phyloP scores from a whole-genome alignment of 2,113 vertebrate species.

The Peromyscus maniculatus region DNA sequence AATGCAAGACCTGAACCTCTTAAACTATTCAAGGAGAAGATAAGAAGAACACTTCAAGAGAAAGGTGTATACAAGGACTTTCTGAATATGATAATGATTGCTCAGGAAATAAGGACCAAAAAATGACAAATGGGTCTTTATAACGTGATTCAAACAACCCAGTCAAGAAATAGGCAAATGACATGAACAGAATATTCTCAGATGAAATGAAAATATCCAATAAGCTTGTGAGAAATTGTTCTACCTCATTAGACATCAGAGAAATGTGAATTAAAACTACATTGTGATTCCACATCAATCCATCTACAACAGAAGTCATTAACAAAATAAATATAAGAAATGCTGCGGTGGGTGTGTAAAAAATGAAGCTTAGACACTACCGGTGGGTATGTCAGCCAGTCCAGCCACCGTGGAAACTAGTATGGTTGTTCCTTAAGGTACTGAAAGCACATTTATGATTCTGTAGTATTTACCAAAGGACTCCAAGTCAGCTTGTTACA shows the following conservation, averaged over 20 bases:
- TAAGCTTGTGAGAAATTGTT: background rate
- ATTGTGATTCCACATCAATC: background rate
- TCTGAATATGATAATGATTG: background rate
- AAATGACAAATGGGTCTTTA: background rate
- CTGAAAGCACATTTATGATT: background rate
- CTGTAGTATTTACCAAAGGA: background rate
- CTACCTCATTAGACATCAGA: background rate
- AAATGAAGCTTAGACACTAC: background rate
- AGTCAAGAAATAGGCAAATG: background rate
- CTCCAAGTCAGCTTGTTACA: background rate
- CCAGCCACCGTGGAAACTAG: background rate
- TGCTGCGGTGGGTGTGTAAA: background rate
- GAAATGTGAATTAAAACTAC: background rate
- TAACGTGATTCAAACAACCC: background rate
- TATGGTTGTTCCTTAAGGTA: background rate
- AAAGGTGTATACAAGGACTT: background rate
- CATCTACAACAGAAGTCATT: background rate
- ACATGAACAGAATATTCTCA: background rate
- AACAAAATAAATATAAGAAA: background rate
- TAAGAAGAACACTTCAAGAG: background rate
- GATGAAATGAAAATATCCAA: background rate
- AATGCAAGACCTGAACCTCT: background rate
- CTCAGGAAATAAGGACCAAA: background rate
- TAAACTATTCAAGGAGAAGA: background rate
- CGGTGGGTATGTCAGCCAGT: background rate